Percentiles rank a stretch among this genome's conserved stretches.
Conservation (phyloP, 2,113 vertebrate species). For the Clarias gariepinus region DNA sequence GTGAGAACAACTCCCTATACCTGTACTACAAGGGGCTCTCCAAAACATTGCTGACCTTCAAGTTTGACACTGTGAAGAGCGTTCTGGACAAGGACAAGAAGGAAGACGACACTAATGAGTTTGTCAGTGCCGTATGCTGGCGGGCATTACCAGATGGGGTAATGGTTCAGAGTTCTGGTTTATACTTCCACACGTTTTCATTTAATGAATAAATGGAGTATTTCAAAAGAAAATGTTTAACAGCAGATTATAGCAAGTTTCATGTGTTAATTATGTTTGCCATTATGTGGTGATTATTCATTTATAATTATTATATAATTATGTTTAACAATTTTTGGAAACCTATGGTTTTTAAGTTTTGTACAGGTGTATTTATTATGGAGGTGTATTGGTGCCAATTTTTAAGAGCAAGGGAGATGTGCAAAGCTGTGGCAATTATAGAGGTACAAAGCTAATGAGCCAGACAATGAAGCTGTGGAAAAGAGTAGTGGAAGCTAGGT, state of each 20-base stretch:
- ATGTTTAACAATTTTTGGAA: neutral
- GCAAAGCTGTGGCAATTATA: too few relatives aligned
- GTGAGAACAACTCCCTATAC: slow-evolving; percentile 98
- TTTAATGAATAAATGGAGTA: neutral
- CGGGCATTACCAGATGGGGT: slow-evolving; percentile 94
- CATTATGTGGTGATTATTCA: neutral
- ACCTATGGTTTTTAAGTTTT: neutral
- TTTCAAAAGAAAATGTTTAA: neutral
- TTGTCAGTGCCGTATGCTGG: slow-evolving; percentile 99
- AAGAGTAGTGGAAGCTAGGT: too few relatives aligned
- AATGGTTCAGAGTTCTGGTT: slow-evolving; percentile 58
- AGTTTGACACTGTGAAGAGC: slow-evolving; percentile 98
- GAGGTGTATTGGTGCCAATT: too few relatives aligned
- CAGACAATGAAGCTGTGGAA: too few relatives aligned
- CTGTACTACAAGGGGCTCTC: slow-evolving; percentile 98
- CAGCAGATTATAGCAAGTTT: too few relatives aligned
- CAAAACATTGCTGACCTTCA: slow-evolving; percentile 97
- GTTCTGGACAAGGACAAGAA: slow-evolving; percentile 98
- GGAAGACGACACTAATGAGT: slow-evolving; percentile 98
- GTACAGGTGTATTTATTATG: neutral
- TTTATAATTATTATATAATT: neutral
- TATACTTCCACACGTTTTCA: neutral
- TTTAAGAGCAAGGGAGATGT: too few relatives aligned
- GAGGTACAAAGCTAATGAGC: too few relatives aligned
- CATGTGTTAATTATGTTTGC: neutral